Evolutionary conservation across 2,888 invertebrate species (phyloP), one percentile per base, ranked within the genome.

Genomic region (Elmis aenea): DNA sequence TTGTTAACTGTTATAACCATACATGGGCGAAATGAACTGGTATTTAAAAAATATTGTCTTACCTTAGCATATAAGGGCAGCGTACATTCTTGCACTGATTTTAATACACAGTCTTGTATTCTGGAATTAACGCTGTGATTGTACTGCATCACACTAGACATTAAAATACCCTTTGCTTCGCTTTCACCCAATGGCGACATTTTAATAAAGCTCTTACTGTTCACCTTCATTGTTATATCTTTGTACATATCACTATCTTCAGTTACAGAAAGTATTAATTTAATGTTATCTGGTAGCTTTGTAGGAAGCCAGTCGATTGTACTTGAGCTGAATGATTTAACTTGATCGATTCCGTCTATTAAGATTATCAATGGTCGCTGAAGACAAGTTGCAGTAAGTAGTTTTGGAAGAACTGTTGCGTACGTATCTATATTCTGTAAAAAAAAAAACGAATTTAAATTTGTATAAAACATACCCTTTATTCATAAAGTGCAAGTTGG

Each of bases 301-400:
- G 73, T 71, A 3, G 89, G 88, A 48, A 91, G 70, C 91, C 91
- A 91, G 43, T 79, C 72, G 20, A 85, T 72, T 42, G 76, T 76
- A 10, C 75, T 70, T 40, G 79, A 71, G 32, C 80, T 79, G 57
- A 76, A 67, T 26, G 54, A 46, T 46, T 61, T 64, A 36, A 79
- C 72, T 59, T 80, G 77, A 58, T 85, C 84, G 24, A 89, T 70
- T 0, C 86, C 88, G 58, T 89, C 89, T 48, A 91, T 75, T 29
- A 86, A 73, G 45, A 91, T 72, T 31, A 88, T 73, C 38, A 85
- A 67, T 26, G 80, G 75, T 47, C 79, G 72, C 57, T 74, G 63
- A 23, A 75, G 64, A 38, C 75, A 72, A 58, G 74, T 66, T 27
- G 74, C 73, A 6, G 70, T 63, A 51, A 81, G 64, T 43, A 79